Evolutionary conservation across 2,888 invertebrate species (phyloP).

Genomic region (Sceliomorpha sp.): DNA sequence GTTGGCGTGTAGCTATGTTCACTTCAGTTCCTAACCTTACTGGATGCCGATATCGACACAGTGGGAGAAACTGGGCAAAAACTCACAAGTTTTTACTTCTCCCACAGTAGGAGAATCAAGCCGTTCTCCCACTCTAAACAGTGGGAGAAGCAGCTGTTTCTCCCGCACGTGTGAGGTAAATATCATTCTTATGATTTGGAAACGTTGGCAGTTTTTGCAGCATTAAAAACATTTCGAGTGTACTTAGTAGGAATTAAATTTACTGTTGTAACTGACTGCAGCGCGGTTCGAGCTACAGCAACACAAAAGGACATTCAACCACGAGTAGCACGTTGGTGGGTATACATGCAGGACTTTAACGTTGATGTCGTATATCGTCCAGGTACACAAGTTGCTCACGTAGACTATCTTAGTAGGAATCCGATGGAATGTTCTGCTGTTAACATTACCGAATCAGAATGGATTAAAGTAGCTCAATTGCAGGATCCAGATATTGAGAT

Average conservation of each 20-base stretch:
- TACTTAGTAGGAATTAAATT: slow-evolving; percentile 41
- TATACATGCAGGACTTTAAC: slow-evolving; percentile 56
- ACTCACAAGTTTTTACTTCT: too few species aligned
- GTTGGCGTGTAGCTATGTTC: too few species aligned
- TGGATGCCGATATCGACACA: too few species aligned
- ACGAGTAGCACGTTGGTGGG: slow-evolving; percentile 67
- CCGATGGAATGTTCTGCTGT: slow-evolving; percentile 19
- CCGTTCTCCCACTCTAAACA: too few species aligned
- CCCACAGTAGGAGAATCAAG: too few species aligned
- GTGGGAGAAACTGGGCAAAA: too few species aligned
- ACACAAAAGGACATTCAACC: slow-evolving; percentile 63
- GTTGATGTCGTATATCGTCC: slow-evolving; percentile 53
- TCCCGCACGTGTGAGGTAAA: too few species aligned
- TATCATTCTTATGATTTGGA: slow-evolving; percentile 50
- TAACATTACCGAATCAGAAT: slow-evolving; percentile 32
- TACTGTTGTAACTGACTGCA: slow-evolving; percentile 27
- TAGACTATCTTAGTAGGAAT: slow-evolving; percentile 59
- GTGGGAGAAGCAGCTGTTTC: too few species aligned
- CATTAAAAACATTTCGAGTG: slow-evolving; percentile 25
- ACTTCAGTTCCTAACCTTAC: too few species aligned
- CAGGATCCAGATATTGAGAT: slow-evolving; percentile 46
- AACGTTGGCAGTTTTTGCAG: slow-evolving; percentile 32
- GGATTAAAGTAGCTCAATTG: slow-evolving; percentile 56
- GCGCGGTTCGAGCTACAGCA: slow-evolving; percentile 62
- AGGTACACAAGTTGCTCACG: slow-evolving; percentile 51